These are phyloP conservation scores for Passer domesticus DNA, from an alignment of 2,113 vertebrate genomes.

Conservation along the genomic window DNA sequence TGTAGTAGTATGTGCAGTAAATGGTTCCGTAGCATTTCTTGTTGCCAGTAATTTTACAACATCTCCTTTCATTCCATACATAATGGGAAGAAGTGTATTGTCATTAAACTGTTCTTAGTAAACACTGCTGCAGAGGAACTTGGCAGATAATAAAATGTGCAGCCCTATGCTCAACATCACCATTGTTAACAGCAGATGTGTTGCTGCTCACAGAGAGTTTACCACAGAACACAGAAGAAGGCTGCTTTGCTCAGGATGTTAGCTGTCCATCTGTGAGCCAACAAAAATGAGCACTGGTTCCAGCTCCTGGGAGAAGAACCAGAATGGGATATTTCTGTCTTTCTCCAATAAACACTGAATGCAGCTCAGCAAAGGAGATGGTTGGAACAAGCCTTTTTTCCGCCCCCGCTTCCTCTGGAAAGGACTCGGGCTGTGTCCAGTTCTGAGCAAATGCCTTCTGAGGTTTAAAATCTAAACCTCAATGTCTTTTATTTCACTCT, in stretches of 20 bases:
- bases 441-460: not conserved
- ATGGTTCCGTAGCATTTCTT: slow-evolving; percentile 54
- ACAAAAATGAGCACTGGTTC: not conserved
- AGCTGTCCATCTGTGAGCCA: not conserved
- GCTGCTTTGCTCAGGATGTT: not conserved
- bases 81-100: slow-evolving; percentile 58
- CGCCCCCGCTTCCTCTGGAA: not conserved
- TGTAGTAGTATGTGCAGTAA: not conserved
- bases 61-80: slow-evolving; percentile 46
- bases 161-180: not conserved
- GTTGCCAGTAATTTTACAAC: slow-evolving; percentile 60
- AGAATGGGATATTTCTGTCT: not conserved
- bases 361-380: not conserved
- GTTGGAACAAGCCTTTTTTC: not conserved
- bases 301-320: not conserved
- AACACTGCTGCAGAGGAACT: slow-evolving; percentile 39
- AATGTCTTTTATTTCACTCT: not conserved
- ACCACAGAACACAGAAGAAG: not conserved
- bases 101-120: slow-evolving; percentile 60
- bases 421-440: not conserved
- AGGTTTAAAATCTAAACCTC: not conserved
- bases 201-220: not conserved
- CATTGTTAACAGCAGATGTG: not conserved
- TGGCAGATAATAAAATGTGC: not conserved
- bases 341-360: not conserved